Evolutionary conservation across 2,797 vertebrate species (phyloP).

Genomic region (Paguma larvata): DNA sequence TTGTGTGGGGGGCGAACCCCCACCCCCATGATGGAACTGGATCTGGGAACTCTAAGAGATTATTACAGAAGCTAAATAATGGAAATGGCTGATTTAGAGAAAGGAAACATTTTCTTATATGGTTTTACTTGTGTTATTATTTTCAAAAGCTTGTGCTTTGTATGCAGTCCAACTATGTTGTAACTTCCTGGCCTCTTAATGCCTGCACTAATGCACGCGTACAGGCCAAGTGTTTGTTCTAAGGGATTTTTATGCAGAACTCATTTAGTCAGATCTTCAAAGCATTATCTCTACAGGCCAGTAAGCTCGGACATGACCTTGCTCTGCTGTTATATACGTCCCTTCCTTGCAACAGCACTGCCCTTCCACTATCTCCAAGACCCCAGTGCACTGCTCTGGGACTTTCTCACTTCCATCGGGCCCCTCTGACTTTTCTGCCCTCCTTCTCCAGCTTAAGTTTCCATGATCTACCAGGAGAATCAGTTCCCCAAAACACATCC

Average conservation of each 20-base stretch:
- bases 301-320: neutral
- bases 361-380: neutral
- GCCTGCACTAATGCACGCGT: neutral
- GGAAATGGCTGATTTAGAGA: slow-evolving; percentile 12
- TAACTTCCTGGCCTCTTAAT: slow-evolving; percentile 6
- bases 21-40: neutral
- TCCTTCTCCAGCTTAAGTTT: neutral
- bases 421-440: neutral
- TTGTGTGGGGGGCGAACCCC: neutral
- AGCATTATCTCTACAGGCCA: neutral
- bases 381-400: neutral
- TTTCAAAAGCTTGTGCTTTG: slow-evolving; percentile 12
- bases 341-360: neutral
- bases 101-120: neutral
- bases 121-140: slow-evolving; percentile 37
- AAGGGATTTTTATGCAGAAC: neutral
- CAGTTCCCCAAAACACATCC: neutral
- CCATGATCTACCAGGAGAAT: neutral
- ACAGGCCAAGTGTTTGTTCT: neutral
- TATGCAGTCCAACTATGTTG: neutral
- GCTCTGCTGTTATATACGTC: neutral
- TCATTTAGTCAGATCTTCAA: neutral
- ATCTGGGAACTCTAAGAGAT: neutral
- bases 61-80: neutral
- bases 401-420: neutral